These are phyloP conservation scores for Berghia stephanieae DNA, from an alignment of 1,140 invertebrate species.

Conservation along the genomic window DNA sequence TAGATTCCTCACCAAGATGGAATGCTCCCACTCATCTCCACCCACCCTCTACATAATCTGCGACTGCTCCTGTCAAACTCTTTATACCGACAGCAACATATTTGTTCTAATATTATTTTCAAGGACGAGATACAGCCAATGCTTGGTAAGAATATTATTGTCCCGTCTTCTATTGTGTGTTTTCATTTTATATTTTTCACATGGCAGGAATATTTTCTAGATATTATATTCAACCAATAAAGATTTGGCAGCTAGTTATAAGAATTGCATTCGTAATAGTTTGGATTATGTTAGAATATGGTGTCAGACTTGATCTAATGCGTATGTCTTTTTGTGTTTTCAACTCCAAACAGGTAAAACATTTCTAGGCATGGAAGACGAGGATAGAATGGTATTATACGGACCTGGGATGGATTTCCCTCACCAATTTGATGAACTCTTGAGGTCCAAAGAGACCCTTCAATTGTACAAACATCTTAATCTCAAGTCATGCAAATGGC, in stretches of 20 bases:
- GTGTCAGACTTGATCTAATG: neutral
- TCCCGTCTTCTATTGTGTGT: no score
- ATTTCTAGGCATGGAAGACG: no score
- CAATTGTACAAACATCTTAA: conserved; percentile 68
- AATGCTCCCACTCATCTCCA: conserved; percentile 69
- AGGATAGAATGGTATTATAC: conserved; percentile 21
- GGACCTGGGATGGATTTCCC: conserved; percentile 51
- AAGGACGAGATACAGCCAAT: no score
- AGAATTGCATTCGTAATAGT: no score
- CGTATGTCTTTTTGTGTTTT: neutral
- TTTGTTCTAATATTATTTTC: conserved; percentile 70
- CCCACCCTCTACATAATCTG: conserved; percentile 67
- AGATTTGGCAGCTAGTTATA: no score
- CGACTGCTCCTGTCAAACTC: conserved; percentile 67
- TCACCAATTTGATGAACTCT: conserved; percentile 59
- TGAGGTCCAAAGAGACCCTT: conserved; percentile 60
- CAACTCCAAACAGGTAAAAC: neutral
- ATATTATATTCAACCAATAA: no score
- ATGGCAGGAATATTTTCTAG: no score
- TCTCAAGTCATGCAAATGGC: conserved; percentile 68
- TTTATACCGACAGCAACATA: conserved; percentile 67
- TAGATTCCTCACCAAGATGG: conserved; percentile 69
- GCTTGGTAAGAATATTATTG: no score
- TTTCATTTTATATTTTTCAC: no score
- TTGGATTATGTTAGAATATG: no score